Conservation (phyloP, 2,113 vertebrate species). For the Rostratula benghalensis region DNA sequence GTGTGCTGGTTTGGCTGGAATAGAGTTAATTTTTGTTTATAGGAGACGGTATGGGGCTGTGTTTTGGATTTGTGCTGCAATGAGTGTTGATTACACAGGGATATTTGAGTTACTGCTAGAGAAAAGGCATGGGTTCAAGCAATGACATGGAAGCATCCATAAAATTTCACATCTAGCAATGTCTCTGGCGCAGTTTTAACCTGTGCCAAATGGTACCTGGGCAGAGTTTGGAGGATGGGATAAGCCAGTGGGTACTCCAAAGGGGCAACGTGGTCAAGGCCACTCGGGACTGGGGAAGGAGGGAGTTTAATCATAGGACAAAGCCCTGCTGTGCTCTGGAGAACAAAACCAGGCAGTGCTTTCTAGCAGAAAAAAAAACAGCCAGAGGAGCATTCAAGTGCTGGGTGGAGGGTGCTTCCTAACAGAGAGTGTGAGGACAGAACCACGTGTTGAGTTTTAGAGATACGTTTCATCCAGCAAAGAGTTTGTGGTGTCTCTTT, state of each 20-base stretch:
- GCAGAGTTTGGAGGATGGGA: background rate
- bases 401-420: background rate
- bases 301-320: background rate
- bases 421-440: background rate
- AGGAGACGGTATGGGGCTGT: no score
- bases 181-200: background rate
- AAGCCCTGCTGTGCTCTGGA: background rate
- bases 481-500: background rate
- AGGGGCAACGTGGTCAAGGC: accelerated
- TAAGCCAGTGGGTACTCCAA: background rate
- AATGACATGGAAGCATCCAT: background rate
- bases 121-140: background rate
- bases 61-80: no score
- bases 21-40: no score
- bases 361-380: background rate
- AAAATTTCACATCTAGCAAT: background rate
- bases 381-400: background rate
- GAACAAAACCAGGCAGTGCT: background rate
- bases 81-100: no score
- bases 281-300: background rate
- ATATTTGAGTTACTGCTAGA: no score
- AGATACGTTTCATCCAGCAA: background rate
- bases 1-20: no score
- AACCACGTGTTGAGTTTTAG: background rate
- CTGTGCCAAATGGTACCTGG: background rate